A percentile compares a stretch with the other conserved stretches of the same genome.
These are phyloP conservation scores for Synergus umbraculus DNA, from an alignment of 2,888 invertebrate species.

Conservation along the genomic window DNA sequence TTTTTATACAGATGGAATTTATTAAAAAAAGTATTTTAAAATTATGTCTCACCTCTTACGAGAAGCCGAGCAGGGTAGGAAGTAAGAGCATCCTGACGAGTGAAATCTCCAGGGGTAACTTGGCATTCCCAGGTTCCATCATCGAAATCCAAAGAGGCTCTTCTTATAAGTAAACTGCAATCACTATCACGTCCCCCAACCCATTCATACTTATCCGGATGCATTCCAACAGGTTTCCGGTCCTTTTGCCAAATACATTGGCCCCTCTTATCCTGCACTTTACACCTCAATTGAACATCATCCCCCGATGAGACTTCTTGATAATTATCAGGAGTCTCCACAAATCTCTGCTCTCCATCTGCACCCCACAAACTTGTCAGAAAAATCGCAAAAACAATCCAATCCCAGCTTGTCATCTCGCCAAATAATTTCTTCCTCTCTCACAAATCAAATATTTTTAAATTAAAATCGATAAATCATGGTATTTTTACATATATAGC, in stretches of 20 bases:
- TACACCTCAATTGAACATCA: conserved; percentile 89
- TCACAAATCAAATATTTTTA: background rate
- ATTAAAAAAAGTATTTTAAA: background rate
- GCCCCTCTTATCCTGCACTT: conserved; percentile 91
- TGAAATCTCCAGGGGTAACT: conserved; percentile 91
- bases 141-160: conserved; percentile 90
- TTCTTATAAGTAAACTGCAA: conserved; percentile 90
- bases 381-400: conserved; percentile 7
- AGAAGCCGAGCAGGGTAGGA: conserved; percentile 90
- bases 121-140: conserved; percentile 96
- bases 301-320: conserved; percentile 93
- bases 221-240: conserved; percentile 92
- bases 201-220: conserved; percentile 94
- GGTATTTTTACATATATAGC: background rate
- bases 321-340: conserved; percentile 87
- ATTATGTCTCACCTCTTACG: conserved; percentile 84
- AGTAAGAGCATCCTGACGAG: conserved; percentile 85
- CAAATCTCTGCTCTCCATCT: conserved; percentile 85
- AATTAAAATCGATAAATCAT: background rate
- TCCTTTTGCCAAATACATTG: conserved; percentile 96
- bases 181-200: conserved; percentile 84
- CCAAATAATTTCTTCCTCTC: background rate
- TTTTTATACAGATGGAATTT: no score
- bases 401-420: conserved; percentile 6
- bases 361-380: background rate